These are phyloP conservation scores for Ailuropoda melanoleuca DNA, from an alignment of 2,113 vertebrate genomes.

Conservation along the genomic window DNA sequence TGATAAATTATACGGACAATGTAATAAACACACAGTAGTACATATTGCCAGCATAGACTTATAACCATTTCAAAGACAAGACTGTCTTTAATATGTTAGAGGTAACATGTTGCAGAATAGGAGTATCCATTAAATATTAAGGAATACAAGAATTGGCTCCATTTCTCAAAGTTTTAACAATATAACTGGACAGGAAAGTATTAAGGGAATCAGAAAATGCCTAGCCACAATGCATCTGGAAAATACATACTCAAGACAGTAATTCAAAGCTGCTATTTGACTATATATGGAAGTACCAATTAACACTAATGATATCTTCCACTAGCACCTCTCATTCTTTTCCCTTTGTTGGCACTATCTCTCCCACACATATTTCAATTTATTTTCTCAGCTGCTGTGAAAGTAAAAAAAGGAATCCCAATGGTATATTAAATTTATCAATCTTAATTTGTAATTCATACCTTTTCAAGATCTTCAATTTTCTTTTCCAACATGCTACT, in stretches of 20 bases:
- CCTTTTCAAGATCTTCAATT: constrained; percentile 96
- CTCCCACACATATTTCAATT: neutral
- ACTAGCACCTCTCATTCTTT: neutral
- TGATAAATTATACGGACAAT: neutral
- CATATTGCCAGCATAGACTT: neutral
- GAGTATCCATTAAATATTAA: neutral
- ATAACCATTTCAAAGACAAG: neutral
- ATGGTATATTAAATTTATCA: neutral
- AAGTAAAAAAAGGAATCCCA: neutral
- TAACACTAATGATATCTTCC: neutral
- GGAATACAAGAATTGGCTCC: neutral
- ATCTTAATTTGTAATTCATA: constrained; percentile 74
- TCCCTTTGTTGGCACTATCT: neutral
- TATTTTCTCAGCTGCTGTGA: neutral
- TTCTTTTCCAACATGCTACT: constrained; percentile 90
- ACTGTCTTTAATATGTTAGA: neutral
- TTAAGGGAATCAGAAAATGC: neutral
- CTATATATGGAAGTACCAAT: neutral
- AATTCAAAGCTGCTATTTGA: neutral
- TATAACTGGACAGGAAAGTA: neutral
- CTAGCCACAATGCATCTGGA: neutral
- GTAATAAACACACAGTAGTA: neutral
- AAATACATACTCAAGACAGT: neutral
- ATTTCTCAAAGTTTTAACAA: constrained; percentile 14
- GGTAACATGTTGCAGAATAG: neutral